Evolutionary conservation across 23 tunicate species (phyloP), one percentile per base, ranked within the genome.

Genomic region (Oikopleura albicans): DNA sequence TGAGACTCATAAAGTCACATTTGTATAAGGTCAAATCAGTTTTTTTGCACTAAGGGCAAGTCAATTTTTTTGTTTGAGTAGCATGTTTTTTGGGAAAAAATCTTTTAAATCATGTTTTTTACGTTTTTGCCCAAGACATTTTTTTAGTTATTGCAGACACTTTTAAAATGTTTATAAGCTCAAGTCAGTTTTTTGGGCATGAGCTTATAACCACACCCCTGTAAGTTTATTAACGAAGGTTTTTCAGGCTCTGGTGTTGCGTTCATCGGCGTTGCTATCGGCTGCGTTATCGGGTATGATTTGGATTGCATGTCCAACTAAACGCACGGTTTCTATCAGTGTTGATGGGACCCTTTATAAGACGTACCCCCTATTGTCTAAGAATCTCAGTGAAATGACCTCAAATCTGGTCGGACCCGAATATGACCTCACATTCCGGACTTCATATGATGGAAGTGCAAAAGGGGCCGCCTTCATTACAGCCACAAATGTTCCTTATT

Each of bases 391-490:
- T 2, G 79, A 71, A 71, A 71, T 71, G 79, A 71, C 79, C 37
- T 4, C 27, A 16, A 4, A 71, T 2, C 31, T 71, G 31, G 4
- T 71, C 22, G 16, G 16, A 71, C 37, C 28, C 35, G 33, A 37
- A 2, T 37, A 71, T 29, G 79, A 71, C 4, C 37, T 71, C 4
- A 71, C 79, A 29, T 71, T 71, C 79, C 79, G 79, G 31, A 71
- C 79, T 12, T 71, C 79, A 16, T 71, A 71, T 29, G 79, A 71
- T 29, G 79, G 79, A 16, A 71, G 79, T 37, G 79, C 79, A 29
- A 71, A 71, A 71, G 79, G 79, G 4, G 79, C 79, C 37, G 79
- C 79, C 2, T 71, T 71, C 37, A 16, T 71, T 29, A 29, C 79
- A 22, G 79, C 79, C 2, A 29, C 33, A 16, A 71, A 71, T 29